Conservation (phyloP, 1,140 invertebrate species). For the Acromyrmex heyeri region DNA sequence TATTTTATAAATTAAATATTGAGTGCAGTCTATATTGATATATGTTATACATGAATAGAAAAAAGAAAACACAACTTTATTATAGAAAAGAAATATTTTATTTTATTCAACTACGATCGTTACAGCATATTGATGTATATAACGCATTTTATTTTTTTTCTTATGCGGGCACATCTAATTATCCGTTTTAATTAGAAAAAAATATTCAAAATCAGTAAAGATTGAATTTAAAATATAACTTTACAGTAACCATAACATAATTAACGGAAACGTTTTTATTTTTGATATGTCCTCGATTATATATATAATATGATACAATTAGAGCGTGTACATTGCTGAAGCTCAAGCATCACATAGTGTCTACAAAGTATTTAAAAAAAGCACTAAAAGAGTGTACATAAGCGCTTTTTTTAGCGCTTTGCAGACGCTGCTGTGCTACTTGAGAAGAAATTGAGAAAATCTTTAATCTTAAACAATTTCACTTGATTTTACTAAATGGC, state of each 20-base stretch:
- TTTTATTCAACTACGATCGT: conserved; percentile 82
- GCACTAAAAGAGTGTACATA: no score
- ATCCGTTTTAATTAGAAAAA: conserved; percentile 11
- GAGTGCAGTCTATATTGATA: no score
- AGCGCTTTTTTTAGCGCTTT: no score
- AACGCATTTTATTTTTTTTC: conserved; percentile 56
- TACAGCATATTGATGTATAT: conserved; percentile 75
- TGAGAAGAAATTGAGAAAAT: conserved; percentile 6
- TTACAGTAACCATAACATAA: not conserved
- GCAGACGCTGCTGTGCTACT: no score
- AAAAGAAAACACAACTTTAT: not conserved
- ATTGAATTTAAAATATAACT: conserved; percentile 11
- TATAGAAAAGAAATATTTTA: conserved; percentile 81
- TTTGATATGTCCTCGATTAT: conserved; percentile 82
- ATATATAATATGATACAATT: conserved; percentile 27
- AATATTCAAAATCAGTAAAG: conserved; percentile 37
- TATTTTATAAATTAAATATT: no score
- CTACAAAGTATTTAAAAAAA: no score
- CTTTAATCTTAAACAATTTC: not conserved
- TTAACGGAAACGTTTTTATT: conserved; percentile 50
- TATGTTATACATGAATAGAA: not conserved
- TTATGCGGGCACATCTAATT: conserved; percentile 12
- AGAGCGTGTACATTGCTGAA: not conserved
- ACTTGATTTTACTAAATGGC: not conserved
- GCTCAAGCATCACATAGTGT: no score